Percentiles rank a stretch among this genome's conserved stretches.
phyloP scores from a whole-genome alignment of 2,888 invertebrate species.

The Hypena proboscidalis region DNA sequence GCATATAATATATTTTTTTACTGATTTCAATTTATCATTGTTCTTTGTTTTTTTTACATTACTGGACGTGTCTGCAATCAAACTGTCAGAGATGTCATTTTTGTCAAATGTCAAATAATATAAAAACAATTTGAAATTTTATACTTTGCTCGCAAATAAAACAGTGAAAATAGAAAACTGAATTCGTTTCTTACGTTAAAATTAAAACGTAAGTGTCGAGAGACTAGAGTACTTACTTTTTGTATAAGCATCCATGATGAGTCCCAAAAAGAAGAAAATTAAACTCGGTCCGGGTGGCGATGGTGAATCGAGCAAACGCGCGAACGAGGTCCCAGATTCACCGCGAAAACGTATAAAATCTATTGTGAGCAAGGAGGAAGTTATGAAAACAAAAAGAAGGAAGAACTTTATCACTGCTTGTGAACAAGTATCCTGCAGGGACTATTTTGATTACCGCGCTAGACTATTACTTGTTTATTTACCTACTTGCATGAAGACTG shows the following conservation, averaged over 20 bases:
- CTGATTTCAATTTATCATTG: too few species aligned
- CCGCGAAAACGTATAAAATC: conserved; percentile 52
- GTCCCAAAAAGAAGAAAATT: conserved; percentile 58
- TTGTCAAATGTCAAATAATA: too few species aligned
- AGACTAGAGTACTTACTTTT: not conserved
- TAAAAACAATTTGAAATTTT: too few species aligned
- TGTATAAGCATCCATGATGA: conserved; percentile 33
- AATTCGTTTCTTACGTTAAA: too few species aligned
- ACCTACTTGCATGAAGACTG: conserved; percentile 58
- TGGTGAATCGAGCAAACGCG: conserved; percentile 39
- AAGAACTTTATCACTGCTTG: conserved; percentile 73
- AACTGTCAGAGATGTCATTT: too few species aligned
- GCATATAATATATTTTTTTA: too few species aligned
- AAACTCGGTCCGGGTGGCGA: conserved; percentile 33
- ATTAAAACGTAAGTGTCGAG: not conserved
- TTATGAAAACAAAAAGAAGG: conserved; percentile 53
- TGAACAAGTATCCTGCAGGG: conserved; percentile 64
- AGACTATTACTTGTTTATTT: conserved; percentile 61
- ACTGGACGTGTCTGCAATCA: too few species aligned
- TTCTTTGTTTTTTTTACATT: too few species aligned
- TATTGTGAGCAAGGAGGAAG: conserved; percentile 43
- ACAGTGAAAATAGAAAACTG: too few species aligned
- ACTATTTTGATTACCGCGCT: conserved; percentile 59
- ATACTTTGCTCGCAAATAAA: too few species aligned
- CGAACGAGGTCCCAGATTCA: conserved; percentile 35